Percentiles rank a stretch among this genome's conserved stretches.
phyloP scores from a whole-genome alignment of 2,888 invertebrate genomes.

The Metallyticus violacea region DNA sequence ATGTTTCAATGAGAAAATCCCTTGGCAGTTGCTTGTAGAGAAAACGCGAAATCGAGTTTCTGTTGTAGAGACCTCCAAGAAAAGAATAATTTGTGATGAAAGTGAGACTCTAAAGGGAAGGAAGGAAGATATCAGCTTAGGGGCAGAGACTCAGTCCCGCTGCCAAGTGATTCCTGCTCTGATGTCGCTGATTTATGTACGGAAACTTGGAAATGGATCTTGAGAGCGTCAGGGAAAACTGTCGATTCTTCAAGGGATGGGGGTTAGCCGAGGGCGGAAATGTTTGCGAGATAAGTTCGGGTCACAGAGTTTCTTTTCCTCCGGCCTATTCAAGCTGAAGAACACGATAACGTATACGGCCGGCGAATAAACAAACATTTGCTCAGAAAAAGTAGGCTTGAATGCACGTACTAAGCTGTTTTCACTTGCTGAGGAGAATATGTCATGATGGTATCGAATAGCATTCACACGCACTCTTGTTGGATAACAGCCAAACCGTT shows the following conservation, averaged over 20 bases:
- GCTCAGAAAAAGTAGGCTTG: neutral
- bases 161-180: neutral
- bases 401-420: neutral
- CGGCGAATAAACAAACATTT: neutral
- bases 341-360: neutral
- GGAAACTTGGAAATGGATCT: neutral
- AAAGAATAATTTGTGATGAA: neutral
- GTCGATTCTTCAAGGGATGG: neutral
- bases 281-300: neutral
- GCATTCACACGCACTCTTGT: neutral
- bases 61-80: neutral
- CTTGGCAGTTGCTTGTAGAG: neutral
- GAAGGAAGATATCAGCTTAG: neutral
- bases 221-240: neutral
- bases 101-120: neutral
- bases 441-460: no score
- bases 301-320: neutral
- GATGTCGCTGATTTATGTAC: neutral
- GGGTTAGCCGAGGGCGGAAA: neutral
- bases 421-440: no score
- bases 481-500: neutral
- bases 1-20: no score
- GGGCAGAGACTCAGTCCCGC: no score
- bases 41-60: no score
- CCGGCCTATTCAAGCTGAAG: neutral